Conservation (phyloP, 2,888 invertebrate genomes). For the Netelia virgata region DNA sequence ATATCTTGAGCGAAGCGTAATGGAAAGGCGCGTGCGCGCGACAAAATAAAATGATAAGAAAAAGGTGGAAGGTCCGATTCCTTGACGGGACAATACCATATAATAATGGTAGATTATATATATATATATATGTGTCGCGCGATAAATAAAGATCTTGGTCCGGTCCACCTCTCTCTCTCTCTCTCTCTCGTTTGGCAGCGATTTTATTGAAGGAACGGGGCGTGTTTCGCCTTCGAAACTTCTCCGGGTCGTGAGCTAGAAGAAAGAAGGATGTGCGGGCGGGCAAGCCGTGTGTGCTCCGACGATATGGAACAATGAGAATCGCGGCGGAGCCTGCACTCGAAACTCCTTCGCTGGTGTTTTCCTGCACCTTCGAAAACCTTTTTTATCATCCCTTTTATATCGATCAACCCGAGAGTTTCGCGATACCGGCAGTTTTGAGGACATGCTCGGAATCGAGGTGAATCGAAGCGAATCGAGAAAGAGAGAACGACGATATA, state of each 20-base stretch:
- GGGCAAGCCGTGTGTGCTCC: slow-evolving; percentile 22
- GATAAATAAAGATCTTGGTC: slow-evolving; percentile 49
- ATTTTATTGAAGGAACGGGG: slow-evolving; percentile 59
- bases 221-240: slow-evolving; percentile 57
- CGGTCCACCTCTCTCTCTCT: not conserved
- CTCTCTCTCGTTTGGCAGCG: slow-evolving; percentile 24
- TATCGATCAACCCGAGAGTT: slow-evolving; percentile 47
- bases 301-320: slow-evolving; percentile 48
- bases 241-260: slow-evolving; percentile 13
- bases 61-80: not conserved
- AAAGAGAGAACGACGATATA: not conserved
- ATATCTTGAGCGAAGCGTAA: too few species aligned
- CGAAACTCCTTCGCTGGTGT: slow-evolving; percentile 37
- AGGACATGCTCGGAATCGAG: not conserved
- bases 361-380: slow-evolving; percentile 6
- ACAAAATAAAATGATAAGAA: slow-evolving; percentile 15
- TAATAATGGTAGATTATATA: not conserved
- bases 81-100: not conserved
- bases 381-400: slow-evolving; percentile 6
- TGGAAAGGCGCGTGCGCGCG: not conserved
- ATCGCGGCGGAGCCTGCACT: slow-evolving; percentile 22
- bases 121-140: slow-evolving; percentile 29
- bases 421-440: slow-evolving; percentile 48
- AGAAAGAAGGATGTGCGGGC: slow-evolving; percentile 47
- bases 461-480: not conserved